A percentile compares a stretch with the other conserved stretches of the same genome.
Conservation (phyloP, 1,140 invertebrate genomes). For the Archivesica marissinica region DNA sequence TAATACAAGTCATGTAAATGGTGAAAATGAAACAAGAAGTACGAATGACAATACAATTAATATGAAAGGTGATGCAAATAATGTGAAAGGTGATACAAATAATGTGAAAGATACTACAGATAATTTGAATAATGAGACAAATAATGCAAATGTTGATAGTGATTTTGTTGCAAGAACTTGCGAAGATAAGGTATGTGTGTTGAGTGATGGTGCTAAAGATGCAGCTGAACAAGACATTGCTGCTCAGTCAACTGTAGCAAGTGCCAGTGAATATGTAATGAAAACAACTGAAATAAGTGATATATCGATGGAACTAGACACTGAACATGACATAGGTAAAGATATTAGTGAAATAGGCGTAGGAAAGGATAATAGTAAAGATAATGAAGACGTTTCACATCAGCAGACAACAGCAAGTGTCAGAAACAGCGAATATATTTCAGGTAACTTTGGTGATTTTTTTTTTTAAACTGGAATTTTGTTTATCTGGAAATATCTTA, state of each 20-base stretch:
- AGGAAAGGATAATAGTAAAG: not conserved
- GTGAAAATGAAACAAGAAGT: slow-evolving; percentile 4
- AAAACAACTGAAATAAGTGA: not conserved
- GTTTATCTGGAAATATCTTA: not conserved
- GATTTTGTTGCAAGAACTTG: not conserved
- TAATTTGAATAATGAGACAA: not conserved
- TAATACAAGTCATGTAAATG: not conserved
- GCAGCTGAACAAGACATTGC: no score
- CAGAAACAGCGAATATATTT: slow-evolving; percentile 2
- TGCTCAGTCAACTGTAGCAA: no score
- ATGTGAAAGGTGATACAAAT: no score
- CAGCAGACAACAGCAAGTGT: not conserved
- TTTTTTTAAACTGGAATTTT: no score
- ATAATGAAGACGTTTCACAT: not conserved
- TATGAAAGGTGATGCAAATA: not conserved
- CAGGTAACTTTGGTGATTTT: not conserved
- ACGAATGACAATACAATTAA: not conserved
- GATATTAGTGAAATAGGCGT: not conserved
- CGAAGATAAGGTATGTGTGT: no score
- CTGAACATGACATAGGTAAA: not conserved
- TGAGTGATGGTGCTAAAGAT: no score
- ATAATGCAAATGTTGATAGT: not conserved
- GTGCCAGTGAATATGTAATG: no score
- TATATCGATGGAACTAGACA: not conserved
- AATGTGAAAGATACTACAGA: not conserved